These are phyloP conservation scores for Epicampocera succincta DNA, from an alignment of 2,888 invertebrate species.

Conservation along the genomic window DNA sequence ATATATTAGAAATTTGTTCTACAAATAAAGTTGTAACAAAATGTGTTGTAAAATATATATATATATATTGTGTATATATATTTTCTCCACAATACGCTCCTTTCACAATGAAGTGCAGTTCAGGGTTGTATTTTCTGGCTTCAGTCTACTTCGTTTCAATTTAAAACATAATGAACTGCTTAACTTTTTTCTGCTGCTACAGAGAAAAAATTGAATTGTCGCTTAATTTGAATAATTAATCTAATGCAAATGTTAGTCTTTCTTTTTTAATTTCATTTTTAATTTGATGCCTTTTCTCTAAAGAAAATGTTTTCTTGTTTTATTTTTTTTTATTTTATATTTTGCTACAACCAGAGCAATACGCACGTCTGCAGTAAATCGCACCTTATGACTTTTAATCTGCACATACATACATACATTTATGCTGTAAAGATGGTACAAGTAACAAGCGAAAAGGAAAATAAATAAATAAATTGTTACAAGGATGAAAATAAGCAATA, in stretches of 20 bases:
- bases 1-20: too few species aligned
- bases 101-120: neutral
- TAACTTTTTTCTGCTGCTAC: neutral
- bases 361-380: slow-evolving; percentile 6
- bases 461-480: slow-evolving; percentile 1
- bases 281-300: neutral
- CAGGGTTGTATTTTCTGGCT: neutral
- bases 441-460: slow-evolving; percentile 25
- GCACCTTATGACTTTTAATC: neutral
- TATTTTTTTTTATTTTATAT: neutral
- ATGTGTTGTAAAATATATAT: too few species aligned
- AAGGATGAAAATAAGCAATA: slow-evolving; percentile 29
- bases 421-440: neutral
- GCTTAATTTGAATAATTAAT: slow-evolving; percentile 66
- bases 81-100: too few species aligned
- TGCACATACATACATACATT: slow-evolving; percentile 41
- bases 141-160: neutral
- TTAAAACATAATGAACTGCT: slow-evolving; percentile 42
- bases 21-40: too few species aligned
- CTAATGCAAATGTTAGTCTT: slow-evolving; percentile 58
- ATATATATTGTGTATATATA: too few species aligned
- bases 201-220: slow-evolving; percentile 51
- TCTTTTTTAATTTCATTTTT: slow-evolving; percentile 1
- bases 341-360: neutral
- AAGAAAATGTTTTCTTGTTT: neutral